Evolutionary conservation across 2,888 invertebrate species (phyloP).

Genomic region (Brassicogethes aeneus): DNA sequence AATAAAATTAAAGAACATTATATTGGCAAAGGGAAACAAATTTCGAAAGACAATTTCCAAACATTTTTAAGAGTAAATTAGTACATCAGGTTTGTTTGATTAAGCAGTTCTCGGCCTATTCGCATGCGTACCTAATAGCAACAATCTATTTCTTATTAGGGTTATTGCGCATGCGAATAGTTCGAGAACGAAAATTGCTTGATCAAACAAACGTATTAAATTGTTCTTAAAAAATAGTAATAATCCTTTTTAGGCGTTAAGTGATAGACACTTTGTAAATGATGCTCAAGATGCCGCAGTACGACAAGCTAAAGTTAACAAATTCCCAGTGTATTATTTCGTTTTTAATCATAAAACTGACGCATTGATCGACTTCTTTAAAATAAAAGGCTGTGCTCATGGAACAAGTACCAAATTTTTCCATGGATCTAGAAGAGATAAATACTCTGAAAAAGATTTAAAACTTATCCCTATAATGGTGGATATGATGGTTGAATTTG

Average conservation of each 20-base stretch:
- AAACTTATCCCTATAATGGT: background rate
- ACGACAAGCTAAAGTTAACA: constrained; percentile 45
- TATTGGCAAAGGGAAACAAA: background rate
- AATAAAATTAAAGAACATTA: background rate
- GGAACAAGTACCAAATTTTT: background rate
- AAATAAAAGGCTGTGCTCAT: background rate
- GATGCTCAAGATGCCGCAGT: constrained; percentile 35
- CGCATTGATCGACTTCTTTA: too few species aligned
- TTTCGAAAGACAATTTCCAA: background rate
- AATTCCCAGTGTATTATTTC: constrained; percentile 52
- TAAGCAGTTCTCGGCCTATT: too few species aligned
- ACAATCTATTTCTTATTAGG: too few species aligned
- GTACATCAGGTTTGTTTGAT: too few species aligned
- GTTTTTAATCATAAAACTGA: constrained; percentile 41
- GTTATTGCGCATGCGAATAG: too few species aligned
- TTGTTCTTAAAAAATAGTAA: background rate
- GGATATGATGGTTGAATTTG: background rate
- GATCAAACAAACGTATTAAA: background rate
- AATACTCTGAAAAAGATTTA: background rate
- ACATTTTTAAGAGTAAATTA: background rate
- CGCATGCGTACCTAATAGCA: too few species aligned
- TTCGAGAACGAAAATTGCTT: too few species aligned
- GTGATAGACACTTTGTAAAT: background rate
- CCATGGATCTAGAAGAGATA: background rate
- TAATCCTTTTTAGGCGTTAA: background rate